A percentile compares a stretch with the other conserved stretches of the same genome.
Evolutionary conservation across 2,113 vertebrate genomes (phyloP).

Genomic region (Connochaetes taurinus): DNA sequence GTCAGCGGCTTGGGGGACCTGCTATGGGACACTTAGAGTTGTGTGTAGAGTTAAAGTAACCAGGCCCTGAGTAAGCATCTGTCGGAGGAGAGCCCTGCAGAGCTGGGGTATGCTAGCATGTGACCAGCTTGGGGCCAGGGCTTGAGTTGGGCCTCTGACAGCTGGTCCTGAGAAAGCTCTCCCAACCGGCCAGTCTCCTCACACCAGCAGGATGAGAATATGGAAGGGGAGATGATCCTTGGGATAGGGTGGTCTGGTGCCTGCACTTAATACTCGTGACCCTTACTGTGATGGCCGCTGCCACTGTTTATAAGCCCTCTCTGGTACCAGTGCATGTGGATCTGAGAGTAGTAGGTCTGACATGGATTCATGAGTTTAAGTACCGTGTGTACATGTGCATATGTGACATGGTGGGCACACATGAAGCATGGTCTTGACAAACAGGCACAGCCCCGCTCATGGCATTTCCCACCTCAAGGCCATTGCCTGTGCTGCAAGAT

Average conservation of each 20-base stretch:
- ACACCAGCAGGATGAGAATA: neutral
- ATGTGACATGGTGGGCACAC: neutral
- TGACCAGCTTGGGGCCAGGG: too few relatives aligned
- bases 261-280: neutral
- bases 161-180: neutral
- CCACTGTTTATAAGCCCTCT: neutral
- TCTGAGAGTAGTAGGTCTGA: neutral
- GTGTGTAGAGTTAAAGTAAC: neutral
- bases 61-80: neutral
- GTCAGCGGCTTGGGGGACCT: neutral
- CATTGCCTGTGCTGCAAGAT: neutral
- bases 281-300: neutral
- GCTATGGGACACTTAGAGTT: neutral
- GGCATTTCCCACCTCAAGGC: neutral
- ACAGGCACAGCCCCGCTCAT: neutral
- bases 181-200: neutral
- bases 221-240: neutral
- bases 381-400: neutral
- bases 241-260: too few relatives aligned
- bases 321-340: too few relatives aligned
- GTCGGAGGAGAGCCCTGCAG: neutral
- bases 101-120: neutral
- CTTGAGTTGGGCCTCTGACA: neutral
- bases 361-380: neutral
- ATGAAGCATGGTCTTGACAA: neutral